Base-by-base conservation (phyloP, 2,797 vertebrate species). In the Hippoglossus hippoglossus region DNA sequence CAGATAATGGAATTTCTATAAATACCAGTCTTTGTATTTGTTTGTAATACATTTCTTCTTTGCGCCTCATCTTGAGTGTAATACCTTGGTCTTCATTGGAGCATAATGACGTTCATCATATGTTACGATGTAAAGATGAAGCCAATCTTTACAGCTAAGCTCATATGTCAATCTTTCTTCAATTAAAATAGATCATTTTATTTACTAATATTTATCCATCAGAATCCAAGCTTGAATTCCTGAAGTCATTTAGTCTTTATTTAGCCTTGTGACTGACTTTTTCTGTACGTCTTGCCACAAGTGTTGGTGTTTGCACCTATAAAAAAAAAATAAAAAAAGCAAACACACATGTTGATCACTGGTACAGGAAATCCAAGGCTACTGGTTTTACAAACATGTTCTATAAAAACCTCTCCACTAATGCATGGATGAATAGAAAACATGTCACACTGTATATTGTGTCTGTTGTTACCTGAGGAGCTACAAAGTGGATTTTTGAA, bases 401-500 rank as follows among this genome's bases (percentile, higher is more conserved):
- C 21, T 73, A 13, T 62, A 64, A 44, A 47, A 74, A 34, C 55
- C 39, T 16, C 53, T 77, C 67, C 34, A 49, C 50, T 56, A 58
- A 66, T 56, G 64, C n/a, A 63, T n/a, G 18, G n/a, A 25, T 75
- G 28, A 78, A 73, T 52, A 34, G 59, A 57, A 73, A 70, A 70
- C 34, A 39, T 60, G 59, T 77, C 59, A 56, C 22, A 50, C 34
- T 57, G 16, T 67, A 64, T 52, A 73, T 47, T 19, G 6, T 36
- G 67, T 57, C 26, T 59, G 21, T 63, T 77, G 50, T 75, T 60
- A 59, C 16, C 24, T 25, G 26, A 26, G 31, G 22, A 73, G 24
- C 49, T 66, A 51, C 65, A 53, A 75, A 79, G 58, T 76, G 59
- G 28, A 66, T 74, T 71, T 67, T 61, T 77, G 41, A 4, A 39